These are phyloP conservation scores for Clanis bilineata DNA, from an alignment of 2,888 invertebrate species.

Conservation along the genomic window DNA sequence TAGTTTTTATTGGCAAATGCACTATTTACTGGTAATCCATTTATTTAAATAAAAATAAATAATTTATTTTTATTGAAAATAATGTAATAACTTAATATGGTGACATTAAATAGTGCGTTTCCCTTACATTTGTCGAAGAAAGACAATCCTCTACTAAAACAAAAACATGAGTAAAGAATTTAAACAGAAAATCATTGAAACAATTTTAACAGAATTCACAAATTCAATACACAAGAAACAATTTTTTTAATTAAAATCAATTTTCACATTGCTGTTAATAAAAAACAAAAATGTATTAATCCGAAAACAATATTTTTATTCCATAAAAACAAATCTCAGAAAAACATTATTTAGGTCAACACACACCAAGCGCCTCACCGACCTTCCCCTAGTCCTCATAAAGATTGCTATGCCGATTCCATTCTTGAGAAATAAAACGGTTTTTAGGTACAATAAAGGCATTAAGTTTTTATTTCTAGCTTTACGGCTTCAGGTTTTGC, in stretches of 20 bases:
- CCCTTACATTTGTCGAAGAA: neutral
- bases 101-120: neutral
- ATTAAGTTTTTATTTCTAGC: neutral
- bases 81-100: neutral
- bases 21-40: neutral
- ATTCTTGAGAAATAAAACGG: slow-evolving; percentile 5
- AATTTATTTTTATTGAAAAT: too few species aligned
- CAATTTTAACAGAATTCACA: too few species aligned
- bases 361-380: neutral
- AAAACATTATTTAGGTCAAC: slow-evolving; percentile 18
- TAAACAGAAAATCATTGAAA: too few species aligned
- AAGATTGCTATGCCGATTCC: slow-evolving; percentile 4
- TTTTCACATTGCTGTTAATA: too few species aligned
- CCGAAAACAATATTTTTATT: neutral
- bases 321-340: slow-evolving; percentile 5
- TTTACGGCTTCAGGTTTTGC: neutral
- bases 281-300: neutral
- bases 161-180: neutral
- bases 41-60: neutral
- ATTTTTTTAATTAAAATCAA: too few species aligned
- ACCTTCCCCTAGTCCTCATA: slow-evolving; percentile 8
- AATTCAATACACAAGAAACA: too few species aligned
- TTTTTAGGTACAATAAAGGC: slow-evolving; percentile 9
- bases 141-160: neutral
- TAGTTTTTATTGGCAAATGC: neutral